phyloP scores from a whole-genome alignment of 2,797 vertebrate genomes.

The Botia almorhae region DNA sequence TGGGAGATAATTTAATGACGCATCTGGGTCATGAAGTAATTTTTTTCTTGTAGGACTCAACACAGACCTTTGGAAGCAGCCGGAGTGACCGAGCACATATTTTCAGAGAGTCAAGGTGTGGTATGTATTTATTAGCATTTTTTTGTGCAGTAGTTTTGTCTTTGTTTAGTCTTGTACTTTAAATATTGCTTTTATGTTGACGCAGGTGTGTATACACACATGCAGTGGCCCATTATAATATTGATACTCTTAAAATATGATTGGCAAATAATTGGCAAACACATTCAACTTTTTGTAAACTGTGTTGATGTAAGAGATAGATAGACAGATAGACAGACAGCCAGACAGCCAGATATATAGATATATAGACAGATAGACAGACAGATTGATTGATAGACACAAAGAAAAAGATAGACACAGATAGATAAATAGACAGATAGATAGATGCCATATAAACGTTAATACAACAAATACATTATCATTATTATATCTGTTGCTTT shows the following conservation, averaged over 20 bases:
- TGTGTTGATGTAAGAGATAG: too few species aligned
- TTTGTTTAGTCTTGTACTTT: background rate
- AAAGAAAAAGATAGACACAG: too few species aligned
- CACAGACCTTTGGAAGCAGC: background rate
- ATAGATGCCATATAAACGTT: too few species aligned
- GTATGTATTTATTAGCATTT: conserved; percentile 6
- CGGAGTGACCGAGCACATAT: background rate
- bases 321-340: too few species aligned
- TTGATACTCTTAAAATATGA: too few species aligned
- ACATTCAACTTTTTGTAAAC: too few species aligned
- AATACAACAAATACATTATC: background rate
- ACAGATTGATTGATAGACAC: too few species aligned
- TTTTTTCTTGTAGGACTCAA: conserved; percentile 55
- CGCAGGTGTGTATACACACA: conserved; percentile 52
- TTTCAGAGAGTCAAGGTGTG: conserved; percentile 1
- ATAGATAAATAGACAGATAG: too few species aligned
- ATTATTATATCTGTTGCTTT: background rate
- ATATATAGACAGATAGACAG: too few species aligned
- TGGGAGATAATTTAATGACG: background rate
- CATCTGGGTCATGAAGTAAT: conserved; percentile 6
- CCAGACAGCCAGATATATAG: too few species aligned
- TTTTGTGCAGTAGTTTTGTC: background rate
- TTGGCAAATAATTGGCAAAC: too few species aligned
- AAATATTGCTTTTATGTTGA: background rate
- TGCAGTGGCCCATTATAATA: conserved; percentile 59